Conservation (phyloP, 2,113 vertebrate species). For the Hemiprocne comata region DNA sequence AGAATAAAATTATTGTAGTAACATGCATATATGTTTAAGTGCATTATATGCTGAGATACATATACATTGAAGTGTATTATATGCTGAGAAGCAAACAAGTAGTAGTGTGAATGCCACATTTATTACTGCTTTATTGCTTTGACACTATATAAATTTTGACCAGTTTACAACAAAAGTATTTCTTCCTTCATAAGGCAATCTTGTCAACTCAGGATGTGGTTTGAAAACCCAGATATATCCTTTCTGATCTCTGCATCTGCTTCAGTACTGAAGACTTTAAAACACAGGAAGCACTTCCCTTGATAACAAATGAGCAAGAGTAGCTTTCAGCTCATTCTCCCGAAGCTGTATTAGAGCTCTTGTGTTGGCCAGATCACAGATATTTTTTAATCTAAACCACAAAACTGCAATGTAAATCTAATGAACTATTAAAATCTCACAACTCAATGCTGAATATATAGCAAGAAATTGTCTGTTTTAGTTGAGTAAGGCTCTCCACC, state of each 20-base stretch:
- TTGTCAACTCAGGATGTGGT: not conserved
- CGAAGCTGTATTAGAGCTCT: not conserved
- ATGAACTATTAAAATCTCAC: not conserved
- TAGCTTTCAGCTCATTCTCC: not conserved
- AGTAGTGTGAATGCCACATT: not conserved
- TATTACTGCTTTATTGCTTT: not conserved
- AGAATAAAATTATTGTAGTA: not conserved
- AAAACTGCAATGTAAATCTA: not conserved
- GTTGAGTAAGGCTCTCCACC: not conserved
- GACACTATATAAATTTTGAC: not conserved
- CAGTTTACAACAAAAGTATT: not conserved
- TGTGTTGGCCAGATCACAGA: not conserved
- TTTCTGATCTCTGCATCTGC: not conserved
- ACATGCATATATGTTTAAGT: not conserved
- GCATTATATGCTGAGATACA: not conserved
- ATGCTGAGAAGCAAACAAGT: not conserved
- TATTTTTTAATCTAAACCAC: not conserved
- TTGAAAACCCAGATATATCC: not conserved
- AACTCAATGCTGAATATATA: not conserved
- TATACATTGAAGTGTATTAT: not conserved
- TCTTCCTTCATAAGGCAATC: not conserved
- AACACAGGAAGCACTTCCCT: not conserved
- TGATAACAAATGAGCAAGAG: not conserved
- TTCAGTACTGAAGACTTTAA: not conserved
- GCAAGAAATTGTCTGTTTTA: not conserved